Base-by-base conservation (phyloP, 2,113 vertebrate species). In the Pristiophorus japonicus region DNA sequence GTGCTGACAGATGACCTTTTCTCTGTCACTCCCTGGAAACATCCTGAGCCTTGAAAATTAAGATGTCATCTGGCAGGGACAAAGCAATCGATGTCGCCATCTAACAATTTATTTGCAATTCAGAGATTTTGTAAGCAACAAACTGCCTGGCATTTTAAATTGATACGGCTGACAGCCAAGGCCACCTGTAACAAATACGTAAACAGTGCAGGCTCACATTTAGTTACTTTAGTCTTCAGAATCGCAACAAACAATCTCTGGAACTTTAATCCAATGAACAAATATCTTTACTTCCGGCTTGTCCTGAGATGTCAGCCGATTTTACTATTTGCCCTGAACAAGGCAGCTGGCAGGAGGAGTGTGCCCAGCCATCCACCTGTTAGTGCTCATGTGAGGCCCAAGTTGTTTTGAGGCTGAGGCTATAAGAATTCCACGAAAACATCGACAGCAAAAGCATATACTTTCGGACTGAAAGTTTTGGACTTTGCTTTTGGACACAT, bases 1-100 rank as follows among this genome's bases (percentile, higher is more conserved):
- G 24, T 94, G 93, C 42, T 94, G 93, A 94, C 93, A 94, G 93
- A 18, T 94, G 93, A 94, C 93, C 65, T 94, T 94, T 94, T 94
- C 65, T 51, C 93, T 94, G 93, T 94, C 93, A 94, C 93, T 47
- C 93, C 66, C 66, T 70, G 66, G 45, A 94, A 70, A 94, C 38
- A 94, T 94, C 93, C 66, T 94, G 93, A 94, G 65, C 66, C 45
- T 94, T 94, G 93, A 70, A 94, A 94, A 94, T 70, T 70, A 47
- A 94, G 93, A 94, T 94, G 93, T 94, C 63, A 94, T 34, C 93
- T 47, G 27, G 22, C 55, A 47, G 24, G 63, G 66, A 94, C 93
- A 94, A 73, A 94, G 65, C 93, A 94, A 94, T 94, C 93, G 66
- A 94, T 94, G 93, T 51, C 47, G 65, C 65, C 20, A 94, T 73